phyloP scores from a whole-genome alignment of 2,888 invertebrate genomes.

The Fragum fragum region DNA sequence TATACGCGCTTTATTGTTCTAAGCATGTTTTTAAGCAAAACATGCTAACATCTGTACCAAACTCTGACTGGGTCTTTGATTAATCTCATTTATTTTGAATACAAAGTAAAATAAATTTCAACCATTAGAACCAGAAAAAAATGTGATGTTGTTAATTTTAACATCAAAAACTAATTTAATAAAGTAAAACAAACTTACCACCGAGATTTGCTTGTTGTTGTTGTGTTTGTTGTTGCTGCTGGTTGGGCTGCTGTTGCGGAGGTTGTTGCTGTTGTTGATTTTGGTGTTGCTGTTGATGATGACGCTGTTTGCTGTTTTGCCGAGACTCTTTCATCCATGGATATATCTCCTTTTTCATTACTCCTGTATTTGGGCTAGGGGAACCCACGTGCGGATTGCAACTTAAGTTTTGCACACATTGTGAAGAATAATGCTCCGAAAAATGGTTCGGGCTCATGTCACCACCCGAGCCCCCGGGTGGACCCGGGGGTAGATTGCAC shows the following conservation, averaged over 20 bases:
- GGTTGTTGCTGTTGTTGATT: constrained; percentile 63
- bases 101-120: too few species aligned
- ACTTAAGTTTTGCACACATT: constrained; percentile 73
- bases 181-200: constrained; percentile 49
- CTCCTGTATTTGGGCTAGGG: constrained; percentile 60
- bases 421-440: constrained; percentile 71
- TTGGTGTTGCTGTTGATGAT: constrained; percentile 64
- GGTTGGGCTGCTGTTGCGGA: constrained; percentile 45
- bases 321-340: constrained; percentile 85
- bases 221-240: constrained; percentile 25
- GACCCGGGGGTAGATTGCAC: constrained; percentile 66
- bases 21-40: too few species aligned
- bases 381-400: constrained; percentile 67
- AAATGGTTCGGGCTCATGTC: constrained; percentile 63
- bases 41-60: too few species aligned
- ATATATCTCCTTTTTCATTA: constrained; percentile 78
- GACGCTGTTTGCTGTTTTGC: constrained; percentile 78
- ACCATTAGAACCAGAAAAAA: too few species aligned
- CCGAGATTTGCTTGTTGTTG: constrained; percentile 49
- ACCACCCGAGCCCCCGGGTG: constrained; percentile 50
- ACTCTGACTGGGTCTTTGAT: too few species aligned
- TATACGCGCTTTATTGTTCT: too few species aligned
- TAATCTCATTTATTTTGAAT: too few species aligned
- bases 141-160: too few species aligned
- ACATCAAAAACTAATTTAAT: too few species aligned